phyloP scores from a whole-genome alignment of 2,113 vertebrate genomes.

The Emydocephalus ijimae region DNA sequence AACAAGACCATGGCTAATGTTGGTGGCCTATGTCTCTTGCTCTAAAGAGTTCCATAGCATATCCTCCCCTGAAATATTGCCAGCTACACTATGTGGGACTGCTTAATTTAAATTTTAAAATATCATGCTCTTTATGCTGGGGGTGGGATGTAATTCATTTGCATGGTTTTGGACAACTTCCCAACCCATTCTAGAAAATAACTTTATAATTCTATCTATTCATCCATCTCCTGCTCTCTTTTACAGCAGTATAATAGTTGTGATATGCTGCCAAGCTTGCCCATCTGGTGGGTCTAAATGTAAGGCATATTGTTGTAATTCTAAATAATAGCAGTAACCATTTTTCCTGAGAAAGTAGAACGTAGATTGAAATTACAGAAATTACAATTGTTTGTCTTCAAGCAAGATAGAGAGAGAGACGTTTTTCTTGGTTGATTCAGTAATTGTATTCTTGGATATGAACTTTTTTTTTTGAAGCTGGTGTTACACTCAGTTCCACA shows the following conservation, averaged over 20 bases:
- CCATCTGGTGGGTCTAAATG: neutral
- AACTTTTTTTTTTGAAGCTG: neutral
- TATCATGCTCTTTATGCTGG: too few relatives aligned
- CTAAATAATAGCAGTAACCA: neutral
- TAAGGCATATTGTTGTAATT: neutral
- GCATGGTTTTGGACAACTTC: neutral
- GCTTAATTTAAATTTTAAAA: neutral
- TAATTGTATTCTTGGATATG: neutral
- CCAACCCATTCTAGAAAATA: neutral
- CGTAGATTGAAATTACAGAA: neutral
- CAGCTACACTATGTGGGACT: neutral
- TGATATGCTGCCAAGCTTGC: neutral
- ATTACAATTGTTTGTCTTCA: neutral
- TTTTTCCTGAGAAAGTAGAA: neutral
- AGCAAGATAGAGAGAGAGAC: neutral
- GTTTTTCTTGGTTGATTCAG: neutral
- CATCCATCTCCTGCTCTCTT: neutral
- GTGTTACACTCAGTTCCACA: neutral
- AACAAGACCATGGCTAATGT: too few relatives aligned
- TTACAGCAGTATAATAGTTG: neutral
- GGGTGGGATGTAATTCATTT: neutral
- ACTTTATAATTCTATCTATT: neutral
- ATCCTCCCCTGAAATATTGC: neutral
- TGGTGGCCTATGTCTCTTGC: too few relatives aligned
- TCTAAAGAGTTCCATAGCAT: neutral